A percentile compares a stretch with the other conserved stretches of the same genome.
These are phyloP conservation scores for Neopipo cinnamomea DNA, from an alignment of 2,113 vertebrate species.

Conservation along the genomic window DNA sequence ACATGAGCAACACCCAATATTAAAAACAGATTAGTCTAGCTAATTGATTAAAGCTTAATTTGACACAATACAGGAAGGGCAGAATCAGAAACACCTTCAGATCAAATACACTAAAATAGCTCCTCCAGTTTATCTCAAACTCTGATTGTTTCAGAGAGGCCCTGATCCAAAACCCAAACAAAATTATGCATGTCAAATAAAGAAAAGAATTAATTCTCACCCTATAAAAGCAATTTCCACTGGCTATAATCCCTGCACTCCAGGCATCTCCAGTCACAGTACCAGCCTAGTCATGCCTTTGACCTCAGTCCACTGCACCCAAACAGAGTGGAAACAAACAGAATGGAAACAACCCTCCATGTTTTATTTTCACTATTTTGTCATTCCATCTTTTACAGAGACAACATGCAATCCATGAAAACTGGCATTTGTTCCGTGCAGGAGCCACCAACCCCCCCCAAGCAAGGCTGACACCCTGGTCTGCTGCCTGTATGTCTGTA, in stretches of 20 bases:
- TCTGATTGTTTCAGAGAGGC: not conserved
- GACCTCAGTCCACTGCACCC: not conserved
- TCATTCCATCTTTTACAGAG: not conserved
- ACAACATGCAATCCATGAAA: not conserved
- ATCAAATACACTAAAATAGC: not conserved
- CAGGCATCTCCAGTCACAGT: not conserved
- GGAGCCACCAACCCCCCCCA: not conserved
- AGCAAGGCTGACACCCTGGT: not conserved
- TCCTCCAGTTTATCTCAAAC: not conserved
- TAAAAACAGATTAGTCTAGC: not conserved
- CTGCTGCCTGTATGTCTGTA: not conserved
- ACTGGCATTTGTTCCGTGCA: not conserved
- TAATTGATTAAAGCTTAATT: not conserved
- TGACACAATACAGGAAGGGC: not conserved
- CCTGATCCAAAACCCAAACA: not conserved
- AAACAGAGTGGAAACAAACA: not conserved
- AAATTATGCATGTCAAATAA: not conserved
- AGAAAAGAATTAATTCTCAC: not conserved
- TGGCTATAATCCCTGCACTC: not conserved
- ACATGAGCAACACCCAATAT: not conserved
- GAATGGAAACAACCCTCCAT: not conserved
- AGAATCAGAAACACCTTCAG: not conserved
- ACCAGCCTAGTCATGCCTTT: not conserved
- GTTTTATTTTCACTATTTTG: not conserved
- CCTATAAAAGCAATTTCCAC: not conserved